These are phyloP conservation scores for Delphinus delphis DNA, from an alignment of 2,113 vertebrate species.

Conservation along the genomic window DNA sequence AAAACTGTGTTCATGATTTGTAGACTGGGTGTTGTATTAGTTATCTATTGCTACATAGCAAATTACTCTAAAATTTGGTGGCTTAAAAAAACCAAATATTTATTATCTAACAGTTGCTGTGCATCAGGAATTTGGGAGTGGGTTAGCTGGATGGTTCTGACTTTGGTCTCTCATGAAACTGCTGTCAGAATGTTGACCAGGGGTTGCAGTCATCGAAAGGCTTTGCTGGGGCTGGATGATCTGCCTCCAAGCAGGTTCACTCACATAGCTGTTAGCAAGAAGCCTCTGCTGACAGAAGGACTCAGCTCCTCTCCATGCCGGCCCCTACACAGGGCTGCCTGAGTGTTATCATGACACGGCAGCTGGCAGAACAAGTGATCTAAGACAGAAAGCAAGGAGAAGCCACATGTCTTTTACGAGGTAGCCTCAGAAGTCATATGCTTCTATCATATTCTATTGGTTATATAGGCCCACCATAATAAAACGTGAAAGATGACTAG, in stretches of 20 bases:
- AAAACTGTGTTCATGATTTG: not conserved
- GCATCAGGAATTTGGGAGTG: not conserved
- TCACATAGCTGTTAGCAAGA: not conserved
- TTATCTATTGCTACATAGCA: not conserved
- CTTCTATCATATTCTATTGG: not conserved
- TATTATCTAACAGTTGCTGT: not conserved
- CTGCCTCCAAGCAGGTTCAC: not conserved
- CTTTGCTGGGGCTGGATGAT: not conserved
- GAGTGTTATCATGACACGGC: not conserved
- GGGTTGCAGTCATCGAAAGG: not conserved
- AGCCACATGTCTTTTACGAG: not conserved
- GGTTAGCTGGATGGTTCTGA: not conserved
- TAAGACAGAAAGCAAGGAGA: not conserved
- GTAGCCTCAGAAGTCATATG: not conserved
- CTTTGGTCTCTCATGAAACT: not conserved
- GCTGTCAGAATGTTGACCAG: not conserved
- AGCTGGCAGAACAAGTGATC: not conserved
- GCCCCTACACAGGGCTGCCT: not conserved
- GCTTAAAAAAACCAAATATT: not conserved
- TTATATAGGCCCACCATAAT: not conserved
- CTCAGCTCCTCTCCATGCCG: not conserved
- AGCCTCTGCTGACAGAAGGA: not conserved
- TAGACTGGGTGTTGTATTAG: not conserved
- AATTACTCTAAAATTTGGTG: not conserved
- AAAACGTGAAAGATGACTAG: not conserved